Evolutionary conservation across 53 echinoderm and acorn worm species (phyloP).

Genomic region (Holothuria leucospilota): DNA sequence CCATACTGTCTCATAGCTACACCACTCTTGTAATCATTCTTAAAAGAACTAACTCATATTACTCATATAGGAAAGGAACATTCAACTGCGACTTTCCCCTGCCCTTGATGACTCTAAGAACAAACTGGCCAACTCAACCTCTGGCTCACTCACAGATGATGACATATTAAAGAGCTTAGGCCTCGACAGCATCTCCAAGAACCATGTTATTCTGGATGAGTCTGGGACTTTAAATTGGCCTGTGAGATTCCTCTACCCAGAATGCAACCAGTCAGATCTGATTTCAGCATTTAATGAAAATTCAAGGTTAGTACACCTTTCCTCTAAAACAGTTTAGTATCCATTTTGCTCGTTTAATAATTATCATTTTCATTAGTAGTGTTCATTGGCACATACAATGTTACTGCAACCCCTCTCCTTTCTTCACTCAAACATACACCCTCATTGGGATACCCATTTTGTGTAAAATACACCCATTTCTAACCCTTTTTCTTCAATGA

Average conservation of each 20-base stretch:
- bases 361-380: no score
- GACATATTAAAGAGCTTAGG: constrained; percentile 15
- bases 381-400: no score
- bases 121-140: neutral
- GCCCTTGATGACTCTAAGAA: neutral
- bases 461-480: no score
- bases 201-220: constrained; percentile 66
- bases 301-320: constrained; percentile 56
- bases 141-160: neutral
- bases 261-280: constrained; percentile 84
- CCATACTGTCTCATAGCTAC: neutral
- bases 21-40: neutral
- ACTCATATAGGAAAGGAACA: constrained; percentile 8
- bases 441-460: no score
- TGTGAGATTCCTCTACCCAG: constrained; percentile 92
- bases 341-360: no score
- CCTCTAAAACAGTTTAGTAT: no score
- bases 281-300: constrained; percentile 89
- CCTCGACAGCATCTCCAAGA: constrained; percentile 21
- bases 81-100: neutral
- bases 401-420: no score
- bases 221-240: constrained; percentile 87
- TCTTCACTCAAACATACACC: no score
- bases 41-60: neutral
- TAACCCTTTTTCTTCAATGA: no score